Conservation (phyloP, 2,888 invertebrate genomes). For the Seladonia tumulorum region DNA sequence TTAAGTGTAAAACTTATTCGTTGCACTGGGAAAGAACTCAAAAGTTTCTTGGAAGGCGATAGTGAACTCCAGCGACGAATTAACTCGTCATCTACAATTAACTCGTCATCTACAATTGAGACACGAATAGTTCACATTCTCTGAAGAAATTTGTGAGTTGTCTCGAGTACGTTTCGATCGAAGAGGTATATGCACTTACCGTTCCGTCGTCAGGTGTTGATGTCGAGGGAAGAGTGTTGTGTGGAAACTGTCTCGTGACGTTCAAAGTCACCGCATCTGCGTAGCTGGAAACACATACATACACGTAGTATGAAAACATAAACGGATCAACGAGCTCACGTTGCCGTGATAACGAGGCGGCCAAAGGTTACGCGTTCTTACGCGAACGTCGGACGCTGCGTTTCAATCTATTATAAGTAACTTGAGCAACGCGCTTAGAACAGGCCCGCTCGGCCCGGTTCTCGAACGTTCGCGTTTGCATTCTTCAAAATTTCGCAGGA, state of each 20-base stretch:
- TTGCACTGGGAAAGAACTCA: no score
- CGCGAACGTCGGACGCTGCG: neutral
- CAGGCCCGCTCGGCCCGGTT: neutral
- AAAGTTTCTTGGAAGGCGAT: no score
- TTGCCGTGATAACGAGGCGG: slow-evolving; percentile 11
- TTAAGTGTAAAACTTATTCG: no score
- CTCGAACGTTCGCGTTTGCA: neutral
- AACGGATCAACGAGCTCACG: neutral
- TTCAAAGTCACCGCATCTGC: slow-evolving; percentile 60
- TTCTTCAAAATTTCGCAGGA: neutral
- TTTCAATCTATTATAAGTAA: neutral
- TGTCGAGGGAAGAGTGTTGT: slow-evolving; percentile 63
- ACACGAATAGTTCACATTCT: no score
- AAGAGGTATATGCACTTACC: slow-evolving; percentile 53
- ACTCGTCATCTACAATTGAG: no score
- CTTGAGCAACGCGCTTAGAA: neutral
- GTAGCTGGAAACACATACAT: slow-evolving; percentile 54
- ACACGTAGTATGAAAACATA: neutral
- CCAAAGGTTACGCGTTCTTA: slow-evolving; percentile 22
- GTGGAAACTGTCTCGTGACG: slow-evolving; percentile 56
- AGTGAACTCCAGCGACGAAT: no score
- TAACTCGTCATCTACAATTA: no score
- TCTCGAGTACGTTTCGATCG: no score
- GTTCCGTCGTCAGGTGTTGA: slow-evolving; percentile 50
- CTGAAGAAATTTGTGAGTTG: neutral